Conservation (phyloP, 2,113 vertebrate genomes). For the Climacteris rufus region DNA sequence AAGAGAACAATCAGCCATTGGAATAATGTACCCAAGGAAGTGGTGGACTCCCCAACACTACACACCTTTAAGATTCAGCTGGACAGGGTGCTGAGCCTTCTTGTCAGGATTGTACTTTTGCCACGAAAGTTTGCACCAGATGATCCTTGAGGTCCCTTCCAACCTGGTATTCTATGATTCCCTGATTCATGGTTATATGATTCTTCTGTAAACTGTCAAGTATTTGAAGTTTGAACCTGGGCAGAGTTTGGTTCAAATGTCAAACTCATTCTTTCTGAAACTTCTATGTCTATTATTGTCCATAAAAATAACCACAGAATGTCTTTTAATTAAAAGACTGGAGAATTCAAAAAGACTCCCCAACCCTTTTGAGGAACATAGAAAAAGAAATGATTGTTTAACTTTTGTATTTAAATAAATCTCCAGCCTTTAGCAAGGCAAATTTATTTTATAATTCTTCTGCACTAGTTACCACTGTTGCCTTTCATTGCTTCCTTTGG, state of each 20-base stretch:
- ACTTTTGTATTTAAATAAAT: background rate
- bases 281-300: background rate
- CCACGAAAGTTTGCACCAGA: background rate
- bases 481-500: constrained; percentile 10
- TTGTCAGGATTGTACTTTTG: rapidly evolving
- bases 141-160: background rate
- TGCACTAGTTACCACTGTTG: background rate
- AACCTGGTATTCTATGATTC: background rate
- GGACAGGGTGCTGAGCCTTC: background rate
- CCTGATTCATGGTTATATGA: background rate
- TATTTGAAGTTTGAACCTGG: background rate
- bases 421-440: background rate
- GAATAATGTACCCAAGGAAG: background rate
- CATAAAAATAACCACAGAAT: background rate
- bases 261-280: background rate
- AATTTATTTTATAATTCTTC: background rate
- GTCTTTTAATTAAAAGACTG: background rate
- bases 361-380: background rate
- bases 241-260: background rate
- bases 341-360: background rate
- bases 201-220: background rate
- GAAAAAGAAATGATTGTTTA: background rate
- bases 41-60: background rate
- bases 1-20: background rate
- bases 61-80: background rate